phyloP scores from a whole-genome alignment of 2,888 invertebrate genomes.

The Drosophila austrosaltans region DNA sequence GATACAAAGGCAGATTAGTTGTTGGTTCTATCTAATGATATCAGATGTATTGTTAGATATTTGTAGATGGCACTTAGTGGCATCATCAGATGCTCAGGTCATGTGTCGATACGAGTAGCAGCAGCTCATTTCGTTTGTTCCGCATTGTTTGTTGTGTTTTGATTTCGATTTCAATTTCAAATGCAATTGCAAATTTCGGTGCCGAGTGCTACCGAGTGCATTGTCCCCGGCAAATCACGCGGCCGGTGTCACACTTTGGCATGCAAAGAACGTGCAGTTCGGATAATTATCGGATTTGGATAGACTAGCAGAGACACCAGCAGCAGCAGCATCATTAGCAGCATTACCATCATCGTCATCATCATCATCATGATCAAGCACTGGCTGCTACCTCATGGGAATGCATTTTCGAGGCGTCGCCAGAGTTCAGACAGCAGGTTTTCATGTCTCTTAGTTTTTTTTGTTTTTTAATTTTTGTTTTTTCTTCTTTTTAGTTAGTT shows the following conservation, averaged over 20 bases:
- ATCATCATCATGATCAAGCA: conserved; percentile 26
- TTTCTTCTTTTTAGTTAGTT: conserved; percentile 51
- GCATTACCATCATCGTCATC: conserved; percentile 21
- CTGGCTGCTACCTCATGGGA: conserved; percentile 50
- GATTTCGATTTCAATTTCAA: conserved; percentile 50
- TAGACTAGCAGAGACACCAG: conserved; percentile 21
- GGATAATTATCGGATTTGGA: conserved; percentile 30
- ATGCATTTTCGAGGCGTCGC: conserved; percentile 63
- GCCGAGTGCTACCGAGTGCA: conserved; percentile 53
- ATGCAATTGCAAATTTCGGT: conserved; percentile 16
- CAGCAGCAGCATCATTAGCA: conserved; percentile 26
- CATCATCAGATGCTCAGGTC: conserved; percentile 21
- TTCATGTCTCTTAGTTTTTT: conserved; percentile 35
- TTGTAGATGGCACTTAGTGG: background rate
- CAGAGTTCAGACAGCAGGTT: conserved; percentile 63
- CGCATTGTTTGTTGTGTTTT: conserved; percentile 78
- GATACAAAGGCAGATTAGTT: conserved; percentile 22
- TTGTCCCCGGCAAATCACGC: conserved; percentile 67
- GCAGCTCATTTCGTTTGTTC: conserved; percentile 51
- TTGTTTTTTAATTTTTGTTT: background rate
- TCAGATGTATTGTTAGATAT: conserved; percentile 1
- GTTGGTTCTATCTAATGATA: background rate
- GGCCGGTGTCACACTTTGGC: conserved; percentile 70
- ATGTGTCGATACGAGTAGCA: conserved; percentile 57
- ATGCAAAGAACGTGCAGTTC: conserved; percentile 65